phyloP scores from a whole-genome alignment of 53 echinoderm and acorn worm species.

The Paelopatides confundens region DNA sequence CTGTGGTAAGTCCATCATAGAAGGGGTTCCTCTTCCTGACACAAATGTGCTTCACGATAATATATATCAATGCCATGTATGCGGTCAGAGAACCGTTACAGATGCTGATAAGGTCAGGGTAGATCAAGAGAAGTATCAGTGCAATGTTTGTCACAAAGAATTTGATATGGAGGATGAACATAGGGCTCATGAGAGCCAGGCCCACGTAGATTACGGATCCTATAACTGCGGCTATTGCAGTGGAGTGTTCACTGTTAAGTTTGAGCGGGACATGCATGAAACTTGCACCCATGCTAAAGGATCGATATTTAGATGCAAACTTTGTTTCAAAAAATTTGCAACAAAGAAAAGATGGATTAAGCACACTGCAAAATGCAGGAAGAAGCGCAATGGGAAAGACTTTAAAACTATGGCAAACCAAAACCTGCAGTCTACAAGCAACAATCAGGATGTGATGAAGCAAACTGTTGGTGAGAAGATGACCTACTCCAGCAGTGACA shows the following conservation, averaged over 20 bases:
- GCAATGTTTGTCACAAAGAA: neutral
- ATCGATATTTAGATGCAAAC: neutral
- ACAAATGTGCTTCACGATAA: neutral
- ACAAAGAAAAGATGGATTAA: neutral
- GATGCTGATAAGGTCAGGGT: neutral
- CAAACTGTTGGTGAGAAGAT: neutral
- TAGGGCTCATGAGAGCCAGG: neutral
- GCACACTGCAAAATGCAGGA: conserved; percentile 11
- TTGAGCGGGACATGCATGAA: conserved; percentile 19
- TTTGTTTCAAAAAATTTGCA: conserved; percentile 6
- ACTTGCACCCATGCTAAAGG: conserved; percentile 29
- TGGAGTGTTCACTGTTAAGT: conserved; percentile 1
- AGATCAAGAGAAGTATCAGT: neutral
- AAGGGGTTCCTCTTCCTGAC: neutral
- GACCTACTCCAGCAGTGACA: neutral
- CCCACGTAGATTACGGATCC: neutral
- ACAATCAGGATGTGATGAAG: neutral
- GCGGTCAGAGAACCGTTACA: neutral
- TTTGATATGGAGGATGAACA: neutral
- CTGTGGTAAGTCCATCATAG: neutral
- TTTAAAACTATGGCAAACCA: neutral
- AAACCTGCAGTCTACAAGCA: neutral
- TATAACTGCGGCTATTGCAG: conserved; percentile 21
- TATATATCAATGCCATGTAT: neutral
- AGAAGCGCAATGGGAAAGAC: neutral